These are phyloP conservation scores for Esox masquinongy DNA, from an alignment of 2,797 vertebrate species.

Conservation along the genomic window DNA sequence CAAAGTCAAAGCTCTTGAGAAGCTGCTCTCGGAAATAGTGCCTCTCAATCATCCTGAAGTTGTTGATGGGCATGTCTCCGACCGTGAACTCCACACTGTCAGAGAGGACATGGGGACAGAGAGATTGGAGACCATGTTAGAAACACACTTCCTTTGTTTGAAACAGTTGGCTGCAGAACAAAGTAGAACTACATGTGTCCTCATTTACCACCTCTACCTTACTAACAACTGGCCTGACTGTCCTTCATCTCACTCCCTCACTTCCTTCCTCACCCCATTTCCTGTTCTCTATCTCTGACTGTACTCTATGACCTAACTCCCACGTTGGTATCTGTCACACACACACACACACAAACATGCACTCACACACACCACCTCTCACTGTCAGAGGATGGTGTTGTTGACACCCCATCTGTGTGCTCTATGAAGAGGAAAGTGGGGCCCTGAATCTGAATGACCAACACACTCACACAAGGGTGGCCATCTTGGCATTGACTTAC, in stretches of 20 bases:
- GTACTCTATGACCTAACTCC: neutral
- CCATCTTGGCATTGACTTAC: conserved; percentile 76
- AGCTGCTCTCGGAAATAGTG: conserved; percentile 95
- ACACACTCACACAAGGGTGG: neutral
- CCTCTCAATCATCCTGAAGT: conserved; percentile 98
- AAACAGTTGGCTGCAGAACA: neutral
- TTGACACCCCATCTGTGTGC: conserved; percentile 38
- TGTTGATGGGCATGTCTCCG: conserved; percentile 95
- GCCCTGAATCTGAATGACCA: conserved; percentile 2
- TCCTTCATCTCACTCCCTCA: neutral
- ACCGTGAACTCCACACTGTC: conserved; percentile 97
- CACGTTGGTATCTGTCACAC: conserved; percentile 15
- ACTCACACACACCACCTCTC: neutral
- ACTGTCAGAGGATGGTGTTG: conserved; percentile 27
- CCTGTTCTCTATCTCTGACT: neutral
- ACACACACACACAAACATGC: neutral
- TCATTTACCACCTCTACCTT: neutral
- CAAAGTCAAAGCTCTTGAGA: conserved; percentile 97
- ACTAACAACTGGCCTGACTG: neutral
- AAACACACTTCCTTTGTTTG: neutral
- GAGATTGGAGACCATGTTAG: neutral
- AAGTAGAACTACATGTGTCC: neutral
- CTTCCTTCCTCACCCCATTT: neutral
- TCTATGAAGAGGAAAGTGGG: conserved; percentile 19
- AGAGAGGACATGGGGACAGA: neutral